phyloP scores from a whole-genome alignment of 1,140 invertebrate genomes.

The Babylonia areolata region DNA sequence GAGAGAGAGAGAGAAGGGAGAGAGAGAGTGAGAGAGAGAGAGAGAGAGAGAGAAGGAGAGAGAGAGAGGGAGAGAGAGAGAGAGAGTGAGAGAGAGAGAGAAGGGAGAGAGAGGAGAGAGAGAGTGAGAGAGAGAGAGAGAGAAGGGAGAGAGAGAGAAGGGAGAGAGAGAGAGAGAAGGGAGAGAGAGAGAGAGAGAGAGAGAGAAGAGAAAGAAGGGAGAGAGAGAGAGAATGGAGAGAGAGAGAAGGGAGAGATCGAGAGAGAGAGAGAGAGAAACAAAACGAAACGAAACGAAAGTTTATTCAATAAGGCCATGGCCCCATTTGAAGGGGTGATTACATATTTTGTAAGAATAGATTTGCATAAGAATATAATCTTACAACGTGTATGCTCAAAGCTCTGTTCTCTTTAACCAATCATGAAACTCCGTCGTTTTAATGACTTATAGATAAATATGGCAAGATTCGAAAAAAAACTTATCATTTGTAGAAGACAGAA shows the following conservation, averaged over 20 bases:
- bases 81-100: background rate
- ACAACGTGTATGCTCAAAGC: too few species aligned
- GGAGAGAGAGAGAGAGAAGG: background rate
- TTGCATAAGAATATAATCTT: too few species aligned
- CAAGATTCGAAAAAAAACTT: too few species aligned
- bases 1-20: background rate
- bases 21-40: background rate
- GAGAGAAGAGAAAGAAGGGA: background rate
- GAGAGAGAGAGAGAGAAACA: background rate
- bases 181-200: conserved; percentile 11
- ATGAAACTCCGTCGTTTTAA: too few species aligned
- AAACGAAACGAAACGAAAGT: too few species aligned
- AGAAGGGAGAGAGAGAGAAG: background rate
- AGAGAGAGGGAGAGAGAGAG: background rate
- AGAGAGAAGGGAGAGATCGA: background rate
- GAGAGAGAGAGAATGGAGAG: background rate
- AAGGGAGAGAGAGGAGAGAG: background rate
- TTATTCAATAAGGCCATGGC: too few species aligned
- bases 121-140: background rate
- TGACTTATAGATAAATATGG: too few species aligned
- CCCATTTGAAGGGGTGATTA: too few species aligned
- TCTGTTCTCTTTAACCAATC: too few species aligned
- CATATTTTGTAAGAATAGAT: too few species aligned
- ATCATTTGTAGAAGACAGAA: too few species aligned
- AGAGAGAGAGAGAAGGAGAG: background rate